Base-by-base conservation (phyloP, 2,113 vertebrate species). In the Daubentonia madagascariensis region DNA sequence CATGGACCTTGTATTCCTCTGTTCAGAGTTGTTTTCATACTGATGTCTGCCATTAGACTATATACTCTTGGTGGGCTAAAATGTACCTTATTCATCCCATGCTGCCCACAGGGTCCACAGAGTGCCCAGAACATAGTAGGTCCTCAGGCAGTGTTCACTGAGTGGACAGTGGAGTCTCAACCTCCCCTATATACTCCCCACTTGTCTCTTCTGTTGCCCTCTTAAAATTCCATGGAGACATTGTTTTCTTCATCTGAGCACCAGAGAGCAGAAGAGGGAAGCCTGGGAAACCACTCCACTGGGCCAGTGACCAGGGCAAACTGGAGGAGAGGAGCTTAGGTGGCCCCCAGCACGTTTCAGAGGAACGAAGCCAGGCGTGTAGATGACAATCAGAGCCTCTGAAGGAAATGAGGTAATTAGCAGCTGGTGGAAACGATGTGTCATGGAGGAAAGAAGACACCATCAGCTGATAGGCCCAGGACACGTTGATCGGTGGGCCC, bases 321-420 rank as follows among this genome's bases (percentile, higher is more conserved):
- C 23, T 16, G 57, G 22, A 61, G 72, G 54, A 78, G 40, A 35
- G 67, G 50, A 52, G 90, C 78, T 83, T 70, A 72, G 97, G 92
- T 91, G 65, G 92, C 93, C 91, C 85, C 84, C 59, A 32, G 95
- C 91, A 93, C 37, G 3, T 96, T 97, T 88, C 76, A 35, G 89
- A 85, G 84, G 84, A 85, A 65, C 52, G 20, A 43, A 14, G 90
- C 93, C 96, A 93, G 48, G 14, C 3, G 75, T 91, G 35, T 68
- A 59, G 97, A 97, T 98, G 94, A 79, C 79, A 89, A 96, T 95
- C 93, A 65, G 96, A 73, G 73, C 25, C 84, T 83, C 61, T 65
- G 73, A 89, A 45, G 95, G 91, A 96, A 97, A 85, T 89, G 93
- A 95, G 84, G 83, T 91, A 91, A 96, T 97, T 93, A 97, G 93